phyloP scores from a whole-genome alignment of 2,888 invertebrate species.

The Gari tellinella region DNA sequence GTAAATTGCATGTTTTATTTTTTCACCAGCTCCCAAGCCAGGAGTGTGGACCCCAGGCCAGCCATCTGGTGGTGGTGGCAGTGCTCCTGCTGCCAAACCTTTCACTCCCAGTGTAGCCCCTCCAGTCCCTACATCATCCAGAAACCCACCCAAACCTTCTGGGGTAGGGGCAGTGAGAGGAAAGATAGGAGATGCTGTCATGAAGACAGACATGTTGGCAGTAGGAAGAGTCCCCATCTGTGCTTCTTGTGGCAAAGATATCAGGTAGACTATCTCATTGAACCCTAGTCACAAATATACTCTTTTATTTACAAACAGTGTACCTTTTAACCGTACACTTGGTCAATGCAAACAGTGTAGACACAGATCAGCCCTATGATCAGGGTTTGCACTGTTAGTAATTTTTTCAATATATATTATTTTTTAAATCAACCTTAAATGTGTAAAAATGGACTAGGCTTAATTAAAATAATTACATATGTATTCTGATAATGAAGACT shows the following conservation, averaged over 20 bases:
- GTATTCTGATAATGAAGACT: too few relatives aligned
- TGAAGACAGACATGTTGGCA: constrained; percentile 65
- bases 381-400: too few relatives aligned
- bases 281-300: too few relatives aligned
- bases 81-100: constrained; percentile 63
- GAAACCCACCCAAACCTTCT: constrained; percentile 70
- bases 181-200: constrained; percentile 76
- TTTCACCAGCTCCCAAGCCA: constrained; percentile 64
- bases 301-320: too few relatives aligned
- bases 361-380: too few relatives aligned
- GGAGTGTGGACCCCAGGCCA: constrained; percentile 70
- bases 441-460: too few relatives aligned
- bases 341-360: too few relatives aligned
- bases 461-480: too few relatives aligned
- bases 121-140: constrained; percentile 45
- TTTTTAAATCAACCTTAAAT: too few relatives aligned
- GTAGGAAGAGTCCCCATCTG: constrained; percentile 69
- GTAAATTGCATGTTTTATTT: not conserved
- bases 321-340: too few relatives aligned
- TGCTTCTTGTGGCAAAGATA: constrained; percentile 74
- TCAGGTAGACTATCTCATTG: constrained; percentile 65
- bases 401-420: too few relatives aligned
- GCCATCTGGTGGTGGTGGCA: constrained; percentile 54
- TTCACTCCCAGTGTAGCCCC: constrained; percentile 57
- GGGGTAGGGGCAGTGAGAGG: constrained; percentile 77